phyloP scores from a whole-genome alignment of 92 coral and sea anemone genomes.

The Phenganax subtilis region DNA sequence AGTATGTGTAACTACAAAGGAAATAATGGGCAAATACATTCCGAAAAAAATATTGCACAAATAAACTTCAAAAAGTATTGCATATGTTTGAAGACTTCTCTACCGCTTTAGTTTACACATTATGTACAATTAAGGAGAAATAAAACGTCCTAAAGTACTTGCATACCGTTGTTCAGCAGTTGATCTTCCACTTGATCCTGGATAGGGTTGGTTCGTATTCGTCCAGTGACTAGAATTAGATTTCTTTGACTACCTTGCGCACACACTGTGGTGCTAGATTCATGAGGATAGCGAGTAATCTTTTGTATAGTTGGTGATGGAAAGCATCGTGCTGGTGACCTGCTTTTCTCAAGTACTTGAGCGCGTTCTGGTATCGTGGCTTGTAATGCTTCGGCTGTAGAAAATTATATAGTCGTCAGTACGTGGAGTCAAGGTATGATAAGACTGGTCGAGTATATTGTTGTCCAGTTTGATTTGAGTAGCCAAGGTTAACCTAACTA shows the following conservation, averaged over 20 bases:
- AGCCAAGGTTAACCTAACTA: no score
- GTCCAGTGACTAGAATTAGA: conserved; percentile 64
- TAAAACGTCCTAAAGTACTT: neutral
- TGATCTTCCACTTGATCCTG: conserved; percentile 56
- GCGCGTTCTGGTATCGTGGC: neutral
- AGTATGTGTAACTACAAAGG: no score
- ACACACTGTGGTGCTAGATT: neutral
- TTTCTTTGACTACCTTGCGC: conserved; percentile 76
- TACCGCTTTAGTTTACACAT: no score
- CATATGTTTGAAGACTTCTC: no score
- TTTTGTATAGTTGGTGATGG: neutral
- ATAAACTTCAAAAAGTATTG: no score
- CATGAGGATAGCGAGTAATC: neutral
- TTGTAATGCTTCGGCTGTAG: neutral
- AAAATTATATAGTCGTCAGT: neutral
- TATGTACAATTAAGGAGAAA: no score
- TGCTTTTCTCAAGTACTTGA: neutral
- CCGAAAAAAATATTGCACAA: no score
- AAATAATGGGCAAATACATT: no score
- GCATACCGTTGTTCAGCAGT: conserved; percentile 14
- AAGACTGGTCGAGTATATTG: no score
- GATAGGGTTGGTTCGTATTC: conserved; percentile 56
- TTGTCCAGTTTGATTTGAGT: no score
- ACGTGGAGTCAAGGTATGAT: neutral
- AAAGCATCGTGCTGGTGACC: neutral